Base-by-base conservation (phyloP, 2,797 vertebrate species). In the Odontamblyopus lacepedii region DNA sequence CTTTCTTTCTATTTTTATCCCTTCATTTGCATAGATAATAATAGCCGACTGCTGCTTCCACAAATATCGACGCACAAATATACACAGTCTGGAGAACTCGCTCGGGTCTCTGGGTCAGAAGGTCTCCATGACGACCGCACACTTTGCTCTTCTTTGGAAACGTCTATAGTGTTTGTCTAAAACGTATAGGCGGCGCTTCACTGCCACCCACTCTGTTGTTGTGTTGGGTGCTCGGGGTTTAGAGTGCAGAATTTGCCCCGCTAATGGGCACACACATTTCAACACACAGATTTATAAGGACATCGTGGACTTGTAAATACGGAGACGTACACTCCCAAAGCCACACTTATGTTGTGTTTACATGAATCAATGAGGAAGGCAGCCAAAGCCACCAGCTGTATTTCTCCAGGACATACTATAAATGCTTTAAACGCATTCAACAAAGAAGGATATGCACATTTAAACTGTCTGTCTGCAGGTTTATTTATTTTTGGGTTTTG, bases 201-300 rank as follows among this genome's bases (percentile, higher is more conserved):
- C n/a, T 27, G 55, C 5, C 32, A 26, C 72, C 44, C 48, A 26
- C 15, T 63, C 44, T 62, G 3, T 26, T 53, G 41, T 57, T 53
- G 19, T 26, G 30, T 63, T n/a, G 13, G 1, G 6, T 62, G 19
- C 38, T n/a, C 12, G 5, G 8, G 9, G 5, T 30, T 51, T 4
- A 32, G 32, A 15, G 29, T 65, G 29, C 53, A 5, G 18, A 15
- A 27, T 73, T 69, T 70, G 63, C 67, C 63, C 18, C 48, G 26
- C 53, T 35, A 26, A 27, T 26, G 26, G 13, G 63, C 35, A 64
- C 62, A 62, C 53, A 70, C 62, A 61, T 63, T 18, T 75, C 8
- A 15, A 59, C 60, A 66, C 41, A 7, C 27, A 63, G 63, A n/a
- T 71, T 79, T 60, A 35, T 35, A 44, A 44, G 41, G 3, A 65